Percentiles rank a stretch among this genome's conserved stretches.
Conservation (phyloP, 2,797 vertebrate genomes). For the Clarias fuscus region DNA sequence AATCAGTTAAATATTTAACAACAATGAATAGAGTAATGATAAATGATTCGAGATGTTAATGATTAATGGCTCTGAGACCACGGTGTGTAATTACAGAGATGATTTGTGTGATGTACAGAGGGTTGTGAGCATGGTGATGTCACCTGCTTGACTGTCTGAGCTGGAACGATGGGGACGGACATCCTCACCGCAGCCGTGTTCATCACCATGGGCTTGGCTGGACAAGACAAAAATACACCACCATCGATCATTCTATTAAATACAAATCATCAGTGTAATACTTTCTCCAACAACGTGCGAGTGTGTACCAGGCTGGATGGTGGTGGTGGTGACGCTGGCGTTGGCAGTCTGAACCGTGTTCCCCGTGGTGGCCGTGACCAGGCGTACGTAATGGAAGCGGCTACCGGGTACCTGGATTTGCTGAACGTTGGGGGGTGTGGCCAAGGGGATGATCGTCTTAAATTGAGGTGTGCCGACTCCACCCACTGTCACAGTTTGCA, state of each 20-base stretch:
- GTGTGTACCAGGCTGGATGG: conserved; percentile 85
- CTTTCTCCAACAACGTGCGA: neutral
- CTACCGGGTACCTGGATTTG: conserved; percentile 98
- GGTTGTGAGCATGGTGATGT: neutral
- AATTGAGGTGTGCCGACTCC: conserved; percentile 87
- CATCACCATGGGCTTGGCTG: conserved; percentile 92
- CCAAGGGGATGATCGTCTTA: conserved; percentile 95
- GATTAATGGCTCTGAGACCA: neutral
- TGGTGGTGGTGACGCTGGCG: conserved; percentile 83
- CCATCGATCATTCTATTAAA: neutral
- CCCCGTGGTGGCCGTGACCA: conserved; percentile 91
- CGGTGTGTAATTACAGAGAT: neutral
- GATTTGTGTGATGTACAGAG: neutral
- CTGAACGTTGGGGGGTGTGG: conserved; percentile 91
- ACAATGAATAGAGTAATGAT: no score
- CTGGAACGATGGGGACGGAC: conserved; percentile 92
- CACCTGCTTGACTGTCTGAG: conserved; percentile 94
- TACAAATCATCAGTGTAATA: neutral
- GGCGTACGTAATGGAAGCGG: conserved; percentile 96
- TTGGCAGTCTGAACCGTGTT: conserved; percentile 76
- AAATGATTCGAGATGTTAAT: no score
- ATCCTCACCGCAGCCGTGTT: conserved; percentile 87
- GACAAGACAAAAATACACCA: conserved; percentile 14
- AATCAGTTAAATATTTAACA: no score
- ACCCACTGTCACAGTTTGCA: conserved; percentile 88